Percentiles rank a stretch among this genome's conserved stretches.
Evolutionary conservation across 1,140 invertebrate genomes (phyloP).

Genomic region (Chrysopa pallens): DNA sequence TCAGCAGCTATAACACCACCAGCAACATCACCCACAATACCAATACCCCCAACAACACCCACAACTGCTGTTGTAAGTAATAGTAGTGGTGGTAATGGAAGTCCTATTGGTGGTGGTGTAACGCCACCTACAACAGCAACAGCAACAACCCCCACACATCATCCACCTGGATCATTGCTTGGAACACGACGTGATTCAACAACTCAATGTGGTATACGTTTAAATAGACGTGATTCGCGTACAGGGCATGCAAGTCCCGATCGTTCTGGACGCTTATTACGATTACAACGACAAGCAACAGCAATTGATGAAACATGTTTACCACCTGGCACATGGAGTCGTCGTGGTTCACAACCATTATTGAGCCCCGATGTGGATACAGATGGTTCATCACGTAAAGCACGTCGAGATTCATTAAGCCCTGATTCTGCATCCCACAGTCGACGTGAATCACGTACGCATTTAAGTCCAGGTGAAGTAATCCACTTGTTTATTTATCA

Average conservation of each 20-base stretch:
- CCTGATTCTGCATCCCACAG: conserved; percentile 61
- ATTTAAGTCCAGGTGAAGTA: conserved; percentile 40
- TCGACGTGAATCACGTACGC: conserved; percentile 45
- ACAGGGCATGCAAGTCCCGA: conserved; percentile 41
- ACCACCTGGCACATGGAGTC: conserved; percentile 39
- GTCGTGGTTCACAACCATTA: conserved; percentile 55
- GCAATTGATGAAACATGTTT: conserved; percentile 68
- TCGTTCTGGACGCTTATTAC: conserved; percentile 43
- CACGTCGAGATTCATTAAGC: conserved; percentile 64
- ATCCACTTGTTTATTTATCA: no score
- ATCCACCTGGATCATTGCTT: conserved; percentile 38
- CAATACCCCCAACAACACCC: conserved; percentile 23
- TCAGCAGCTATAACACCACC: conserved; percentile 58
- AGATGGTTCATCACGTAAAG: conserved; percentile 37
- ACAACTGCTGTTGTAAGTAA: conserved; percentile 23
- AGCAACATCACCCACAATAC: conserved; percentile 45
- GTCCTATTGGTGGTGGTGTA: neutral
- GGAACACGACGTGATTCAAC: conserved; percentile 60
- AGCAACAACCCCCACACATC: conserved; percentile 30
- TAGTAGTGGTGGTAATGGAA: conserved; percentile 10
- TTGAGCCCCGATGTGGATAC: conserved; percentile 51
- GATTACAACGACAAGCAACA: conserved; percentile 67
- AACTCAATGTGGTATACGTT: conserved; percentile 48
- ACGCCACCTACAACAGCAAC: conserved; percentile 16
- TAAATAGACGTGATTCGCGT: conserved; percentile 45